Evolutionary conservation across 2,797 vertebrate genomes (phyloP).

Genomic region (Spinus olivaceus): DNA sequence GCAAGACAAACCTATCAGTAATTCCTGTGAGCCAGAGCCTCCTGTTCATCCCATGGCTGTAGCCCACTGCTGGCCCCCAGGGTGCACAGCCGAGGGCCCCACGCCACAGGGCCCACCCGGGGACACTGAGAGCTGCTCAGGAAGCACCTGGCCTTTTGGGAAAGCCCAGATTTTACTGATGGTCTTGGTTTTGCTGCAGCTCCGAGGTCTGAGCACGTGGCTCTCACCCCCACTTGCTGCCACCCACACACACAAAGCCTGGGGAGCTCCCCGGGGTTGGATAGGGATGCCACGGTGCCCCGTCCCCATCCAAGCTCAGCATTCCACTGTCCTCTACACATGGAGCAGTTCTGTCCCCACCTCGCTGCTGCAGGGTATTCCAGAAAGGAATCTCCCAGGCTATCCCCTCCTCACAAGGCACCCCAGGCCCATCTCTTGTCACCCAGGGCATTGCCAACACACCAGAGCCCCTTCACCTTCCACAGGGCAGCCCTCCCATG

Average conservation of each 20-base stretch:
- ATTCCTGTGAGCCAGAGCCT: neutral
- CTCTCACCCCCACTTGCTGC: accelerated
- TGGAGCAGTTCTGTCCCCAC: neutral
- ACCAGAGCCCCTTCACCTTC: neutral
- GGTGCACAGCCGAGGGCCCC: neutral
- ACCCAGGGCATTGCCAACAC: neutral
- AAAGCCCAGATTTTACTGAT: neutral
- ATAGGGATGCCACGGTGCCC: accelerated
- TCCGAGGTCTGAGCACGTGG: accelerated
- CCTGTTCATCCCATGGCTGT: neutral
- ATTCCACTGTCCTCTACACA: neutral
- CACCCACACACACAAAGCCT: accelerated
- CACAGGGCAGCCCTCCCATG: too few relatives aligned
- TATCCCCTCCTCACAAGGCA: neutral
- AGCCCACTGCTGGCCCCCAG: neutral
- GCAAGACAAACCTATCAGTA: neutral
- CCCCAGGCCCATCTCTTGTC: neutral
- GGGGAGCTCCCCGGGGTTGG: accelerated
- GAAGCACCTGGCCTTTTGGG: neutral
- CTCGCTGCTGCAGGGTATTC: accelerated
- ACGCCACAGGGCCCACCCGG: accelerated
- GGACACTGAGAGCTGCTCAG: neutral
- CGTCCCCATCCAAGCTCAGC: neutral
- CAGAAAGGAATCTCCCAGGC: neutral
- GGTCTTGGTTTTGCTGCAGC: neutral